Base-by-base conservation (phyloP, 2,113 vertebrate species). In the Hippocampus barbouri region DNA sequence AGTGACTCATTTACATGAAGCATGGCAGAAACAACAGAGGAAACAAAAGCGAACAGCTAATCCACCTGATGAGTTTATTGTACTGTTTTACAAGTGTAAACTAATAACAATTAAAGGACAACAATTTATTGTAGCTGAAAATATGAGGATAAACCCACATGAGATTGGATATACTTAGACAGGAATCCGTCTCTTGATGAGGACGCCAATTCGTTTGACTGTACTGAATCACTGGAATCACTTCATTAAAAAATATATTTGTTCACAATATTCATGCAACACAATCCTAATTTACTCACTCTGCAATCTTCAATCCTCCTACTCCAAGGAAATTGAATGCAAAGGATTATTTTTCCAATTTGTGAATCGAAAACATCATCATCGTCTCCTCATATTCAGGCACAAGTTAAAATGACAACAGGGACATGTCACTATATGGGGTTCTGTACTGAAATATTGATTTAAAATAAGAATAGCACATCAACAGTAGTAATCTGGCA, bases 331-430 rank as follows among this genome's bases (percentile, higher is more conserved):
- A 89, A 45, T 85, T 69, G 74, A 67, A 77, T 78, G 61, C 27
- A 67, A 66, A 74, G 76, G 86, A 89, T 88, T 86, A 85, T 67
- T 79, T 80, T 83, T 90, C 75, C 79, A 83, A 83, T 88, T 87
- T 82, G 73, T 72, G 81, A 70, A 83, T 73, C 87, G 73, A 85
- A 87, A 87, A 66, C 79, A 79, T 78, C 73, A 80, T 86, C 75
- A 80, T 88, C 87, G 75, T 90, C 84, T 85, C 73, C 67, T 23
- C 79, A 84, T 85, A 86, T 84, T 86, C 84, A 80, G 57, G 18
- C 21, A 1, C 69, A 82, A 87, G 75, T 86, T 84, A 76, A 79
- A 81, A 70, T 30, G 65, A 75, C 75, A 71, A 79, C 47, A 74
- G 68, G 49, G 70, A 53, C 45, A 49, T 21, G 54, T 53, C 64